These are phyloP conservation scores for Sisor rabdophorus DNA, from an alignment of 2,113 vertebrate species.

Conservation along the genomic window DNA sequence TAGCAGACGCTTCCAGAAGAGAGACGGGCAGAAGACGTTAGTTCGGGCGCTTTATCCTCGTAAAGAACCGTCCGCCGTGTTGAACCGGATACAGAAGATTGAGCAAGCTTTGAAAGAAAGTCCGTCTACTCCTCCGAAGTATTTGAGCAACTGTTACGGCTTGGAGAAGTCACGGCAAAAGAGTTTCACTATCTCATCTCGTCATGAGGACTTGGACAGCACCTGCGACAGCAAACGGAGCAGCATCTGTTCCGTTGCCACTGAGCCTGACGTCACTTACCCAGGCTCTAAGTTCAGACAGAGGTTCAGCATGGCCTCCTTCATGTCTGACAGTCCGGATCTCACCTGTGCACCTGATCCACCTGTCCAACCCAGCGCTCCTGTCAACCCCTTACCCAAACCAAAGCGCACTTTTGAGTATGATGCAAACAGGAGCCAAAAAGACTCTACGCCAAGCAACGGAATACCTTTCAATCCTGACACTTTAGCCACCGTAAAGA, in stretches of 20 bases:
- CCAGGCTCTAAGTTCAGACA: conserved; percentile 71
- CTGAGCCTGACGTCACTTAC: conserved; percentile 71
- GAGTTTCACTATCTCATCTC: conserved; percentile 66
- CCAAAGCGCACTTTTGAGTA: conserved; percentile 99
- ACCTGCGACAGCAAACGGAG: conserved; percentile 71
- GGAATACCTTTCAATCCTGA: conserved; percentile 83
- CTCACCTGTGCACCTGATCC: conserved; percentile 55
- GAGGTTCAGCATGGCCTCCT: conserved; percentile 66
- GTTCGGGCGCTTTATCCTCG: conserved; percentile 73
- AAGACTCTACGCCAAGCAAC: conserved; percentile 74
- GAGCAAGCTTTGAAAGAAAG: conserved; percentile 93
- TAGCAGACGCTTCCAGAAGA: conserved; percentile 77
- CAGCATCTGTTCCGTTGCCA: conserved; percentile 69
- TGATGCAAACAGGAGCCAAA: conserved; percentile 86
- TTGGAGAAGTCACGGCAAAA: conserved; percentile 81
- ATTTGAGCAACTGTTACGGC: conserved; percentile 93
- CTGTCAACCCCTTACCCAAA: conserved; percentile 93
- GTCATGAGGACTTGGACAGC: conserved; percentile 72
- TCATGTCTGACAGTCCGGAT: conserved; percentile 68
- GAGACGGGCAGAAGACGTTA: conserved; percentile 63
- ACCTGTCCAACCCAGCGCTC: conserved; percentile 65
- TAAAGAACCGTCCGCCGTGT: conserved; percentile 89
- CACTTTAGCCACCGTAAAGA: conserved; percentile 81
- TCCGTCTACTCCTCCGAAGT: conserved; percentile 83
- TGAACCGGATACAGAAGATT: conserved; percentile 97